Evolutionary conservation across 2,797 vertebrate species (phyloP).

Genomic region (Nothura maculosa): DNA sequence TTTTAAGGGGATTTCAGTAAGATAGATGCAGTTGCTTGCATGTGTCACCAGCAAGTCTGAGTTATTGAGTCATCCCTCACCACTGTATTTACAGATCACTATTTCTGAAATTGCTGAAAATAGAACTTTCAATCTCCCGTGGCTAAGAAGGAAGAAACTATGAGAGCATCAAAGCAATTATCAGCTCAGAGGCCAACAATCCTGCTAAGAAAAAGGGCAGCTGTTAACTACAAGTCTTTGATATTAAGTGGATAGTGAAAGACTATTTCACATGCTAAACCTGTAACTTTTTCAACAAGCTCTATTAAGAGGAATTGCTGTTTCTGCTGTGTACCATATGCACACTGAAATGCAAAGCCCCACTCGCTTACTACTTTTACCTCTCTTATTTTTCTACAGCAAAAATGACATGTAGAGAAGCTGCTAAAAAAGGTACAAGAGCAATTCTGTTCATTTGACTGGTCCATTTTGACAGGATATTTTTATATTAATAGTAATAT

Average conservation of each 20-base stretch:
- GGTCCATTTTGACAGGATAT: not conserved
- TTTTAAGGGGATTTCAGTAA: not conserved
- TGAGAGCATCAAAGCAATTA: not conserved
- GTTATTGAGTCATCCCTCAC: slow-evolving; percentile 14
- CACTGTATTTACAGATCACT: not conserved
- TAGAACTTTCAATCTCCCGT: not conserved
- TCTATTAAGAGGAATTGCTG: not conserved
- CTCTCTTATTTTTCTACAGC: not conserved
- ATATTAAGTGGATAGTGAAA: not conserved
- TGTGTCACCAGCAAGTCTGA: not conserved
- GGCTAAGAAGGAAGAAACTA: slow-evolving; percentile 1
- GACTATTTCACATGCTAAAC: not conserved
- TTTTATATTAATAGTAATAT: not conserved
- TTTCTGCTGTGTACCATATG: not conserved
- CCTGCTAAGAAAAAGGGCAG: slow-evolving; percentile 13
- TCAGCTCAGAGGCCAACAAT: not conserved
- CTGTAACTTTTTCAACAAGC: not conserved
- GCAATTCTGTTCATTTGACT: not conserved
- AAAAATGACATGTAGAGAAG: not conserved
- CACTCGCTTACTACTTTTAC: not conserved
- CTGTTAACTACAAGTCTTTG: not conserved
- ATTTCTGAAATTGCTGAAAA: slow-evolving; percentile 30
- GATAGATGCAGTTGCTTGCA: not conserved
- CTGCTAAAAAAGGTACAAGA: not conserved
- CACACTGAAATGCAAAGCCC: not conserved